A percentile compares a stretch with the other conserved stretches of the same genome.
These are phyloP conservation scores for Aphaenogaster floridana DNA, from an alignment of 1,140 invertebrate genomes.

Conservation along the genomic window DNA sequence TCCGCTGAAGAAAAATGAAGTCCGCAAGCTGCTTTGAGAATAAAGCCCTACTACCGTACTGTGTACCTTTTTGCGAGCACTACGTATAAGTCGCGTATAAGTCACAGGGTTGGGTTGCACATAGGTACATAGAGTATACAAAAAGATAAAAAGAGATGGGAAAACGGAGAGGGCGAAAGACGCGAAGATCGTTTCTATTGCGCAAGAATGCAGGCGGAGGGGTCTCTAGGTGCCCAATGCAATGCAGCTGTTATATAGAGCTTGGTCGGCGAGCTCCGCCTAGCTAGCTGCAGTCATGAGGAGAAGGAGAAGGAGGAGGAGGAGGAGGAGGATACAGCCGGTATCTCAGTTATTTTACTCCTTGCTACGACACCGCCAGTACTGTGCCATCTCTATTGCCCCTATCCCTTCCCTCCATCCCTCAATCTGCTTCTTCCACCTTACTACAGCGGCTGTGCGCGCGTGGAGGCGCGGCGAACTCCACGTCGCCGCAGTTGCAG, in stretches of 20 bases:
- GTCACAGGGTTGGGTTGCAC: not conserved
- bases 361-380: slow-evolving; percentile 78
- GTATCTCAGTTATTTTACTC: slow-evolving; percentile 79
- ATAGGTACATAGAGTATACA: not conserved
- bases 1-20: slow-evolving; percentile 31
- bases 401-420: slow-evolving; percentile 67
- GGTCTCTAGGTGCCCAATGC: slow-evolving; percentile 71
- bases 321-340: slow-evolving; percentile 71
- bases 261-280: slow-evolving; percentile 77
- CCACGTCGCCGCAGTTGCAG: slow-evolving; percentile 73
- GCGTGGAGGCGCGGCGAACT: slow-evolving; percentile 68
- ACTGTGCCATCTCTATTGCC: slow-evolving; percentile 78
- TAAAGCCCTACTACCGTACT: slow-evolving; percentile 26
- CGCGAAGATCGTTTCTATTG: slow-evolving; percentile 66
- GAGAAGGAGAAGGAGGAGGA: slow-evolving; percentile 76
- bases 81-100: slow-evolving; percentile 12
- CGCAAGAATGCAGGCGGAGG: slow-evolving; percentile 72
- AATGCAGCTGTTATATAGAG: slow-evolving; percentile 76
- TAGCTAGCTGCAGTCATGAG: slow-evolving; percentile 73
- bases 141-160: slow-evolving; percentile 20
- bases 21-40: slow-evolving; percentile 14
- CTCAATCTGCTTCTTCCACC: slow-evolving; percentile 59
- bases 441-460: slow-evolving; percentile 49
- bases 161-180: slow-evolving; percentile 49
- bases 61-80: slow-evolving; percentile 4